Evolutionary conservation across 1,140 invertebrate species (phyloP), one percentile per base, ranked within the genome.

Genomic region (Zaprionus gabonicus): DNA sequence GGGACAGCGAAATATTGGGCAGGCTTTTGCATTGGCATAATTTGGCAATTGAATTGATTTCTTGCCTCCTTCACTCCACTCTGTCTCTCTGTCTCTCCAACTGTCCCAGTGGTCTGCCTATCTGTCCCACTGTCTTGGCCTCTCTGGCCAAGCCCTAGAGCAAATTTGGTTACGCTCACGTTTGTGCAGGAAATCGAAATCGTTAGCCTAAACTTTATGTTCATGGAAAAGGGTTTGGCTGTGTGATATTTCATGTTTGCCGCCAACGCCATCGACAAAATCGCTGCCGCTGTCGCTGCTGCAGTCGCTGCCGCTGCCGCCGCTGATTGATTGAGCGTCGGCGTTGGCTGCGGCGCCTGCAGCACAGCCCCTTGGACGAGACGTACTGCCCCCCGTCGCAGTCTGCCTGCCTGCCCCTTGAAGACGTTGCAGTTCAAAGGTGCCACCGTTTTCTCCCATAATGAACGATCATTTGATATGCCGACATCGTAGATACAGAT

Each of bases 141-240:
- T 34, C 31, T 34, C 31, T 71, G 82, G 82, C 85, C 85, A 90
- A 88, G 79, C 85, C 85, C 85, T 88, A 76, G 53, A 83, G 85
- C 85, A 80, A 86, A 88, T 88, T 88, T 90, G 85, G 85, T 81
- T 90, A 90, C 85, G 85, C 85, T 88, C 85, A 88, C 85, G 85
- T 88, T 88, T 78, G 84, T 66, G 78, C 75, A 73, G 78, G 81
- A 88, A 85, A 83, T 75, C 78, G 75, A 78, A 81, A 82, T 80
- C 77, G 81, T 60, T 79, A 85, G 76, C 38, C 74, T 75, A 80
- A 80, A 78, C 65, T 88, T 88, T 63, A 82, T 71, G 84, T 57
- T 82, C 78, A 81, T 80, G 76, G 71, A 88, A 78, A 90, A 90
- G 85, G 85, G 85, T 90, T 90, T 85, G 85, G 85, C 78, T 81